Evolutionary conservation across 2,113 vertebrate species (phyloP).

Genomic region (Girardinichthys multiradiatus): DNA sequence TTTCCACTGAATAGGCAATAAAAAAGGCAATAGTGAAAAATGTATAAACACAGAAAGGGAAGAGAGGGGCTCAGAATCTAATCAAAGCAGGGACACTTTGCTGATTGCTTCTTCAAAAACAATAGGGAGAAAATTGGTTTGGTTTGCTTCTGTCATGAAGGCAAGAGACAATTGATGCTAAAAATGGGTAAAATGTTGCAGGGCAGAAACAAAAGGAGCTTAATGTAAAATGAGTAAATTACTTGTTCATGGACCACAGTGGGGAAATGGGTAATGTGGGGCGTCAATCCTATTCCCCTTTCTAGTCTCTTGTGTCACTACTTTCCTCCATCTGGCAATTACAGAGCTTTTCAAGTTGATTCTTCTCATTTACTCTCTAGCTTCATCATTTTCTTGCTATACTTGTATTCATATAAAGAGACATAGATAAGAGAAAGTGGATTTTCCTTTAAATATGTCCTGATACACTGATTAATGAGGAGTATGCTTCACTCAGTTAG

Average conservation of each 20-base stretch:
- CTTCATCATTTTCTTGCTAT: conserved; percentile 39
- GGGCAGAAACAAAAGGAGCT: conserved; percentile 63
- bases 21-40: conserved; percentile 31
- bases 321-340: conserved; percentile 43
- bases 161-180: conserved; percentile 63
- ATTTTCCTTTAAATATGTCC: conserved; percentile 33
- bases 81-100: conserved; percentile 73
- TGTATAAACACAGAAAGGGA: conserved; percentile 47
- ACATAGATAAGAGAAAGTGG: conserved; percentile 41
- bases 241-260: conserved; percentile 42
- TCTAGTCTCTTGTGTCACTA: conserved; percentile 27
- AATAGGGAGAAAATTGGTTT: conserved; percentile 68
- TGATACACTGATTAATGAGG: conserved; percentile 23
- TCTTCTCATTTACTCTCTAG: conserved; percentile 1
- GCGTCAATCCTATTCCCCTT: conserved; percentile 46
- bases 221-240: conserved; percentile 71
- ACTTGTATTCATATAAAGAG: conserved; percentile 53
- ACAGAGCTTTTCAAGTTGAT: conserved; percentile 60
- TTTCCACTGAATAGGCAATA: conserved; percentile 14
- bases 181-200: conserved; percentile 68
- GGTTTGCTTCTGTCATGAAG: conserved; percentile 71
- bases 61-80: conserved; percentile 59
- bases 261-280: conserved; percentile 51
- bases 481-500: conserved; percentile 28
- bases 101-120: conserved; percentile 74